Evolutionary conservation across 2,797 vertebrate genomes (phyloP).

Genomic region (Oreonectes daqikongensis): DNA sequence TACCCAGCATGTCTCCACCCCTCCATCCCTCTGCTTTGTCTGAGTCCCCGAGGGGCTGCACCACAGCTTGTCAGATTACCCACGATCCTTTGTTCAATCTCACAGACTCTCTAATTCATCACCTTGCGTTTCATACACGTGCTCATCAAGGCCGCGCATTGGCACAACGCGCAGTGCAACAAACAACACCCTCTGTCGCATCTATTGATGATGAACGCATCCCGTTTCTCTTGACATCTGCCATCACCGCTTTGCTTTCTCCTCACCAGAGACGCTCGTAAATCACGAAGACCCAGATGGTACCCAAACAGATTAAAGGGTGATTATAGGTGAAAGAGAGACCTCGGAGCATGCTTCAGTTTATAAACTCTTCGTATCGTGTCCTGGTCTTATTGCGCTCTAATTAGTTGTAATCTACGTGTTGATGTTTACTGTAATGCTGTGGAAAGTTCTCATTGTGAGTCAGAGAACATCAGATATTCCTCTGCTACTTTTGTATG

Average conservation of each 20-base stretch:
- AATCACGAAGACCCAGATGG: slow-evolving; percentile 57
- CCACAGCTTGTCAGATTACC: slow-evolving; percentile 53
- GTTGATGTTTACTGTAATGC: slow-evolving; percentile 5
- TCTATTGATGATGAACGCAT: not conserved
- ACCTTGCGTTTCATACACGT: slow-evolving; percentile 41
- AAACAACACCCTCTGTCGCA: slow-evolving; percentile 28
- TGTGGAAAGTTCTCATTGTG: slow-evolving; percentile 2
- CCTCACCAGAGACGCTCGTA: slow-evolving; percentile 12
- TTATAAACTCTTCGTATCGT: slow-evolving; percentile 7
- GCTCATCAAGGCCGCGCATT: slow-evolving; percentile 36
- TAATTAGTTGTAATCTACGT: not conserved
- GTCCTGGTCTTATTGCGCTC: slow-evolving; percentile 21
- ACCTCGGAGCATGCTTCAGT: not conserved
- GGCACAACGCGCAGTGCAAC: slow-evolving; percentile 18
- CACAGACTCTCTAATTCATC: slow-evolving; percentile 51
- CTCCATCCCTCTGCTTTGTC: slow-evolving; percentile 30
- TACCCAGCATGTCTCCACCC: slow-evolving; percentile 34
- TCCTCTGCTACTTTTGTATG: not conserved
- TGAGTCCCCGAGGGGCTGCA: slow-evolving; percentile 53
- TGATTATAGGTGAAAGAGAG: slow-evolving; percentile 44
- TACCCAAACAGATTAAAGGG: slow-evolving; percentile 59
- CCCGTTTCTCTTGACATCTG: slow-evolving; percentile 58
- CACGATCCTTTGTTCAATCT: slow-evolving; percentile 45
- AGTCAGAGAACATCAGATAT: not conserved
- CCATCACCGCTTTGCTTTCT: slow-evolving; percentile 29